phyloP scores from a whole-genome alignment of 2,888 invertebrate genomes.

The Temnothorax ravouxi region DNA sequence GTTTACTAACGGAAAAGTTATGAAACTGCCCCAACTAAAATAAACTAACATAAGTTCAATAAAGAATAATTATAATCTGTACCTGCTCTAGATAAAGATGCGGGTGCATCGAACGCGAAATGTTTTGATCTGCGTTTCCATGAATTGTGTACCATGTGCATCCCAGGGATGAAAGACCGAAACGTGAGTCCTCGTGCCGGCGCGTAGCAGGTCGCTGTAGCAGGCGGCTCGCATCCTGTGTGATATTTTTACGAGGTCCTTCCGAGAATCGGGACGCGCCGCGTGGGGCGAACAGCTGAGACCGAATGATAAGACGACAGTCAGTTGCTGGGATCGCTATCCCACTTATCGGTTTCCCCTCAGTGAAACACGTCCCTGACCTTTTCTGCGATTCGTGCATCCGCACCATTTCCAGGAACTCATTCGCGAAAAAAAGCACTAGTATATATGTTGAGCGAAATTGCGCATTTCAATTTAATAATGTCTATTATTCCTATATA shows the following conservation, averaged over 20 bases:
- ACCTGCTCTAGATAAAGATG: background rate
- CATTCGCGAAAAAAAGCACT: background rate
- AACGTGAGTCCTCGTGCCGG: constrained; percentile 62
- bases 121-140: constrained; percentile 30
- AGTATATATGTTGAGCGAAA: background rate
- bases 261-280: constrained; percentile 78
- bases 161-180: constrained; percentile 58
- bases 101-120: constrained; percentile 14
- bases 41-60: background rate
- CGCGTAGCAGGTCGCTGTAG: constrained; percentile 68
- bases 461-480: background rate
- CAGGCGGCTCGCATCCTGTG: constrained; percentile 76
- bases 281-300: constrained; percentile 82
- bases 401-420: constrained; percentile 21
- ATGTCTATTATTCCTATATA: background rate
- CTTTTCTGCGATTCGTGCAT: constrained; percentile 66
- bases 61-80: background rate
- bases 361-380: constrained; percentile 68
- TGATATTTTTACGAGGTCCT: constrained; percentile 82
- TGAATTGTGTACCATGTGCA: constrained; percentile 55
- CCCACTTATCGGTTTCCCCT: constrained; percentile 69
- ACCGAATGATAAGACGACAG: constrained; percentile 76
- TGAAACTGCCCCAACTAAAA: background rate
- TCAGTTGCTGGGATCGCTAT: constrained; percentile 58
- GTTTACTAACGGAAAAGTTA: background rate